phyloP scores from a whole-genome alignment of 2,113 vertebrate species.

The Callorhinus ursinus region DNA sequence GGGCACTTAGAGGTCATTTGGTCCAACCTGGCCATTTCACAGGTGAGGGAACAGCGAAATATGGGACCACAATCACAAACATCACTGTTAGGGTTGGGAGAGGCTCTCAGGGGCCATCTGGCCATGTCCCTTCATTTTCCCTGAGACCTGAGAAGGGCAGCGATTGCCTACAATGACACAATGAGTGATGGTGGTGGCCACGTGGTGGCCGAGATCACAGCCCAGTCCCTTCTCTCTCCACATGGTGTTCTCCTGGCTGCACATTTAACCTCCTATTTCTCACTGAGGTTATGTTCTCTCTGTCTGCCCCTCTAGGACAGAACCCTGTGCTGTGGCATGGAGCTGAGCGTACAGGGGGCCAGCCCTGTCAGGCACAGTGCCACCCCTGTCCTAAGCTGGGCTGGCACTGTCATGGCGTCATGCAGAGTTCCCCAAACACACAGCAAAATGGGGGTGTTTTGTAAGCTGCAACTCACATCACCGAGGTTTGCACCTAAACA shows the following conservation, averaged over 20 bases:
- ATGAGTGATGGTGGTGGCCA: not conserved
- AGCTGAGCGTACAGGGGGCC: not conserved
- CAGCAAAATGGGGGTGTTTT: conserved; percentile 17
- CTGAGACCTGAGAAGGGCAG: not conserved
- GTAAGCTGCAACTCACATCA: conserved; percentile 50
- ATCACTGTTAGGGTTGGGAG: not conserved
- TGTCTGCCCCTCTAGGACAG: not conserved
- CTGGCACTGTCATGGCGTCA: not conserved
- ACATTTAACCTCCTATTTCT: not conserved
- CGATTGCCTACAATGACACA: not conserved
- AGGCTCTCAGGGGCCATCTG: not conserved
- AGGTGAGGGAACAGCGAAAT: not conserved
- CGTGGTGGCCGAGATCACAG: accelerated
- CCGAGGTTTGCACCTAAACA: conserved; percentile 63
- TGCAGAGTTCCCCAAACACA: conserved; percentile 35
- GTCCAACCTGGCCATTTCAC: not conserved
- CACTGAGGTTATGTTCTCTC: not conserved
- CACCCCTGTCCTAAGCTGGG: not conserved
- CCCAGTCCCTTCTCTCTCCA: not conserved
- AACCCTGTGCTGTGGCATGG: not conserved
- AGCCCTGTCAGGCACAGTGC: no score
- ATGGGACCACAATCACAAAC: not conserved
- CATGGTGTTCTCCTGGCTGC: not conserved
- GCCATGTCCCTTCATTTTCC: not conserved
- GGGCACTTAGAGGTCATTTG: not conserved